Conservation (phyloP, 1,140 invertebrate species). For the Bombus vancouverensis region DNA sequence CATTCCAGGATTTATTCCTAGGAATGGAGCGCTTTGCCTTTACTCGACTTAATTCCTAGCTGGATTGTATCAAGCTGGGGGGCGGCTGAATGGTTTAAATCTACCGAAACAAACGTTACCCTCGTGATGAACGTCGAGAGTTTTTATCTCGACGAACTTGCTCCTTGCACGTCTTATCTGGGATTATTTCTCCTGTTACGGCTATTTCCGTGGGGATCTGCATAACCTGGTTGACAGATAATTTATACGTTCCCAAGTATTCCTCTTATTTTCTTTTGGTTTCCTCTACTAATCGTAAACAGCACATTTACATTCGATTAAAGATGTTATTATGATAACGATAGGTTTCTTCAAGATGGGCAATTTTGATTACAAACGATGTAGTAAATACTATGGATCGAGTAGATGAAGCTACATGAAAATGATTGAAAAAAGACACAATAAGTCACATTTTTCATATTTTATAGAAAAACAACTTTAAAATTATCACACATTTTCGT, state of each 20-base stretch:
- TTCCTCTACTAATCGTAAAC: background rate
- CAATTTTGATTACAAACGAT: background rate
- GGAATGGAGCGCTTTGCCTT: background rate
- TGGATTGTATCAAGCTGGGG: constrained; percentile 2
- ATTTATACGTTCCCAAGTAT: constrained; percentile 20
- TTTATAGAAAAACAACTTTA: no score
- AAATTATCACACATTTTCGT: no score
- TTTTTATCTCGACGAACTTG: constrained; percentile 42
- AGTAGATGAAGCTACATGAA: background rate
- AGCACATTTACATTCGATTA: background rate
- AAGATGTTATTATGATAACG: background rate
- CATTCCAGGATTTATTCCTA: background rate
- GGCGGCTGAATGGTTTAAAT: constrained; percentile 40
- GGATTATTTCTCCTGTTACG: constrained; percentile 35
- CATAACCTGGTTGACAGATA: constrained; percentile 38
- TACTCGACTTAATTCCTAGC: constrained; percentile 15
- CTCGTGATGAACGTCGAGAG: background rate
- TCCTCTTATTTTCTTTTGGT: background rate
- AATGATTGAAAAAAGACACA: no score
- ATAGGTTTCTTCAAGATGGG: background rate
- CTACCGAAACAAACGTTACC: constrained; percentile 11
- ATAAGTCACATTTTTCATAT: no score
- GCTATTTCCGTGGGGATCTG: constrained; percentile 26
- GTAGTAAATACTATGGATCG: background rate
- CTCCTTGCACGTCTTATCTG: constrained; percentile 24